Evolutionary conservation across 1,140 invertebrate species (phyloP), one percentile per base, ranked within the genome.

Genomic region (Drosophila ogumai): DNA sequence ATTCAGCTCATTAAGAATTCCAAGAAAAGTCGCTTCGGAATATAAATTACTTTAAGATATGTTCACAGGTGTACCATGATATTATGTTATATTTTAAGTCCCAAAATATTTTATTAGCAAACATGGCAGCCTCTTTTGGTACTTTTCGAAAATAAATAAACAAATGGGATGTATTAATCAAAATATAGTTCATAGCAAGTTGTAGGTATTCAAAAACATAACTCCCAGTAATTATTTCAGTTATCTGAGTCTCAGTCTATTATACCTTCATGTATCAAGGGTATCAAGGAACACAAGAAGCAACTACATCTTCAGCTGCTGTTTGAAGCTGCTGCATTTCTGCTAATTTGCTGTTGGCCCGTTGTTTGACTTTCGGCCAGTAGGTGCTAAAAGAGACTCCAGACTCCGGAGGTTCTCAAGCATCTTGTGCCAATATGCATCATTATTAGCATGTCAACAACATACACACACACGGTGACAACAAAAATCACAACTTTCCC

Each of bases 401-500:
- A 46, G 61, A 52, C 65, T 84, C 60, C 64, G 31, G 31, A 31
- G 36, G 57, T 82, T 80, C 72, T 84, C 72, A 73, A 73, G 81
- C 75, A 75, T 76, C 81, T 84, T 85, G 65, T 57, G 82, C 84
- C 79, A 79, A 86, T 79, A 88, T 76, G 76, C 65, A 87, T 80
- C 71, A 88, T 88, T 87, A 88, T 87, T 88, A 87, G 79, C 82
- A 88, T 88, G 82, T 81, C 77, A 85, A 85, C 74, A 78, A 58
- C 69, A 81, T 58, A 25, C 56, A 34, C 28, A 41, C 46, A 64
- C 19, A 34, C 41, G 61, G 44, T 49, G 78, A 66, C 79, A 68
- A 74, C 68, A 81, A 85, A 88, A 87, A 87, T 87, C 82, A 87
- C 82, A 87, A 88, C 82, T 87, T 88, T 87, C 82, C 65, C 81